Evolutionary conservation across 2,113 vertebrate genomes (phyloP), one percentile per base, ranked within the genome.

Genomic region (Grantiella picta): DNA sequence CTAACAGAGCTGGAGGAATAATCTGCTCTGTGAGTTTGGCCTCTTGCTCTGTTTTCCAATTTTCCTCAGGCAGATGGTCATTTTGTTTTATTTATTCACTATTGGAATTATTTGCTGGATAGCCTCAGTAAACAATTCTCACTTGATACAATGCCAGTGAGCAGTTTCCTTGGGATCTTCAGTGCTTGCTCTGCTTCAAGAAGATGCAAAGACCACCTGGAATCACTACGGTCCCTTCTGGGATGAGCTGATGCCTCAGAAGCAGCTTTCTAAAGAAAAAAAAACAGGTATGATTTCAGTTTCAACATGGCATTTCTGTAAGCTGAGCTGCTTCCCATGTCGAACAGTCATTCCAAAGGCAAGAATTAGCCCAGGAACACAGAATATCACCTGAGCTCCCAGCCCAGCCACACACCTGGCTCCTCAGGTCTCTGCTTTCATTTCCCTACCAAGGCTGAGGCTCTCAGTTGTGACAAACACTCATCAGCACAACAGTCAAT

Each of bases 41-140:
- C 61, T 85, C 57, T 88, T 57, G 63, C 60, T 85, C 83, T 92
- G 60, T 52, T 91, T 73, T 79, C 78, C 78, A 85, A 2, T 68
- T 96, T 76, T 29, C 65, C 82, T 56, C 66, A 49, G 70, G 75
- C 94, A 95, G 90, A 84, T 89, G 92, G 90, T 92, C 65, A 72
- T 69, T 95, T 76, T 85, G 57, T 72, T 85, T 60, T 56, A 71
- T 71, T 95, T 89, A 61, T 69, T 80, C 57, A 22, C 65, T 40
- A 69, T 31, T 59, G 57, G 82, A 85, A 90, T 79, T 52, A 90
- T 86, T 79, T 93, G 23, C 84, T 93, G 78, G 78, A 71, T 59
- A 87, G 82, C 69, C 61, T 85, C 81, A 60, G 61, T n/a, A 80
- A 95, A 82, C 36, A 85, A 49, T 57, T 72, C 75, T 52, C 7